Conservation (phyloP, 2,113 vertebrate species). For the Corapipo altera region DNA sequence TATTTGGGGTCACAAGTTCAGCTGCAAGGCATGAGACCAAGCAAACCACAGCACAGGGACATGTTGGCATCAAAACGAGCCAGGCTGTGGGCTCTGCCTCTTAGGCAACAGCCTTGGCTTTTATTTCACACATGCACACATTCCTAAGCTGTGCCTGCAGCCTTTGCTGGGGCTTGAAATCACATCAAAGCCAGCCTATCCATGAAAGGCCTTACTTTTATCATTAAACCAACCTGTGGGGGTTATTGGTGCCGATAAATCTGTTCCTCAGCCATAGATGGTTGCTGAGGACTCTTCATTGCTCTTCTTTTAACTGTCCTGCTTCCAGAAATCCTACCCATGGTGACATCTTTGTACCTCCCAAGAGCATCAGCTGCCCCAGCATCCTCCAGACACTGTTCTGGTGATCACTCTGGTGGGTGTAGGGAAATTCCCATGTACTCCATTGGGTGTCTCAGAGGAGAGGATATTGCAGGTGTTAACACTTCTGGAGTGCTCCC, state of each 20-base stretch:
- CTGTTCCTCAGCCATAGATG: not conserved
- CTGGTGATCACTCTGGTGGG: not conserved
- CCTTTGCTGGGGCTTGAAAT: not conserved
- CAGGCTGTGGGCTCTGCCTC: not conserved
- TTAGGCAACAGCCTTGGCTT: not conserved
- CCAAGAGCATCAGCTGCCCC: not conserved
- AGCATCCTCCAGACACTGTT: rapidly evolving
- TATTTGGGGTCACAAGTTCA: not conserved
- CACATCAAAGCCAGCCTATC: not conserved
- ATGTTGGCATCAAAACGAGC: rapidly evolving
- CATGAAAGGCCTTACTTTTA: not conserved
- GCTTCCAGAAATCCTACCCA: not conserved
- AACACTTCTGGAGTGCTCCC: rapidly evolving
- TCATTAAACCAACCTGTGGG: not conserved
- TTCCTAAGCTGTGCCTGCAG: not conserved
- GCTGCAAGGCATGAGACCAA: not conserved
- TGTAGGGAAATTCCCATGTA: rapidly evolving
- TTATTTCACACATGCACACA: not conserved
- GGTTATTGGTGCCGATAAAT: not conserved
- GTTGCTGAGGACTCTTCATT: not conserved
- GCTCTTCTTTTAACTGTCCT: not conserved
- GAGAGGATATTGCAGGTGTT: rapidly evolving
- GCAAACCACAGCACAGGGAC: not conserved
- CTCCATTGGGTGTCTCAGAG: rapidly evolving
- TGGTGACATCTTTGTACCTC: rapidly evolving